Evolutionary conservation across 2,113 vertebrate genomes (phyloP), one percentile per base, ranked within the genome.

Genomic region (Artemisiospiza belli): DNA sequence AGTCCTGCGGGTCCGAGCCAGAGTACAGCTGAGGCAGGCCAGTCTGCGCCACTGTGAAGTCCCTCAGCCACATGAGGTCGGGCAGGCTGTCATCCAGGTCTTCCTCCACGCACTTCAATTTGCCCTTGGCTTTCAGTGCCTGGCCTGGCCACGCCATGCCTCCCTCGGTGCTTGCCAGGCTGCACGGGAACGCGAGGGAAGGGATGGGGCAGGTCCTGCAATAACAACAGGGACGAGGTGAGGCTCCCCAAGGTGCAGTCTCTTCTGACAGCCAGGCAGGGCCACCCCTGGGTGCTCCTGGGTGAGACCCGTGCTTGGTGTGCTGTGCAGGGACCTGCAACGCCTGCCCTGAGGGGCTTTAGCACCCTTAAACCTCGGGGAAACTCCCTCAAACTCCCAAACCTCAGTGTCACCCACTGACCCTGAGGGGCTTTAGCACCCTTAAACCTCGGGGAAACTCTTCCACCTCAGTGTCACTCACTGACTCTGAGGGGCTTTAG

Each of bases 51-150:
- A 99, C 99, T 41, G 99, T 99, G 97, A 99, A 99, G 87, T 99
- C 99, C 96, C 98, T 98, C 70, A 99, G 98, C 99, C 99, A 99
- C 96, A 99, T 98, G 73, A 99, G 98, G 97, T 98, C 99, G 91
- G 99, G 99, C 92, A 99, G 97, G 96, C 99, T 99, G 98, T 99
- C 99, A 13, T 99, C 99, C 96, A 99, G 97, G 87, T 96, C 96
- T 70, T 83, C 88, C 72, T 83, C 64, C 72, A 43, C 18, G 0
- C 64, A 28, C 12, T 70, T 57, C 27, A 57, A 0, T 6, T 83
- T 70, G 57, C 72, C 72, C 80, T 83, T 90, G 44, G 72, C 80
- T 44, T 70, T 44, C 80, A 31, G 80, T 0, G 49, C 64, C 37
- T 2, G 80, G 88, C 64, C 57, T 0, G 88, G 51, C 88, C 88